These are phyloP conservation scores for Sinelater perroti DNA, from an alignment of 2,888 invertebrate genomes.

Conservation along the genomic window DNA sequence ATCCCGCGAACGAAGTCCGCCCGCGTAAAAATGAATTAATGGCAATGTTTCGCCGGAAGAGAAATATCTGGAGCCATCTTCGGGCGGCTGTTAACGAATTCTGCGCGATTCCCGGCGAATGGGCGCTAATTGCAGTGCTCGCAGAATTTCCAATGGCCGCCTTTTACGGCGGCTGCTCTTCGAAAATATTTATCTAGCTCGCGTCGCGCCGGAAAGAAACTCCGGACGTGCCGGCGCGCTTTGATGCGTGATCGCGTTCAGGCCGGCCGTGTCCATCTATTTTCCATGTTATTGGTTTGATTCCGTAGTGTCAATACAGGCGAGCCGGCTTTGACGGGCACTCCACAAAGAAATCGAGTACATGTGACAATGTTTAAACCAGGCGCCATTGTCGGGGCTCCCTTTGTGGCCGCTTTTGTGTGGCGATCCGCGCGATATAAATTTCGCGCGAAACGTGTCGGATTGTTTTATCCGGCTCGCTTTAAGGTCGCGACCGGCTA, in stretches of 20 bases:
- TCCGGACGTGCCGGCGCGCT: slow-evolving; percentile 42
- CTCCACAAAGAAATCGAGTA: slow-evolving; percentile 52
- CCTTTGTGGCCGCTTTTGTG: slow-evolving; percentile 35
- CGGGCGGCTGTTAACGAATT: slow-evolving; percentile 7
- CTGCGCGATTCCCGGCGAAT: neutral
- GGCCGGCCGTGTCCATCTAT: slow-evolving; percentile 56
- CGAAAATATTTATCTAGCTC: slow-evolving; percentile 25
- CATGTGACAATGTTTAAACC: slow-evolving; percentile 48
- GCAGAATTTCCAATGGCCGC: slow-evolving; percentile 15
- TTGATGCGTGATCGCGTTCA: slow-evolving; percentile 53
- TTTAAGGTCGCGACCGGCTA: slow-evolving; percentile 16
- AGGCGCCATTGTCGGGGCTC: slow-evolving; percentile 46
- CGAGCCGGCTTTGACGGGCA: slow-evolving; percentile 49
- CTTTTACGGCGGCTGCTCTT: slow-evolving; percentile 18
- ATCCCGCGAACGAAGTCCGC: too few relatives aligned
- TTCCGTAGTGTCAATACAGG: slow-evolving; percentile 56
- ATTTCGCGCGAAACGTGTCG: slow-evolving; percentile 23
- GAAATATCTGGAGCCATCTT: slow-evolving; percentile 1
- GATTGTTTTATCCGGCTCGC: slow-evolving; percentile 24
- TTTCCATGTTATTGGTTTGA: slow-evolving; percentile 61
- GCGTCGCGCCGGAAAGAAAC: slow-evolving; percentile 13
- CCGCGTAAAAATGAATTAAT: slow-evolving; percentile 2
- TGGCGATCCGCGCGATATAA: slow-evolving; percentile 33
- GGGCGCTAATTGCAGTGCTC: slow-evolving; percentile 9
- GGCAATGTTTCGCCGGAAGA: neutral